phyloP scores from a whole-genome alignment of 2,888 invertebrate species.

The Choreutis nemorana region DNA sequence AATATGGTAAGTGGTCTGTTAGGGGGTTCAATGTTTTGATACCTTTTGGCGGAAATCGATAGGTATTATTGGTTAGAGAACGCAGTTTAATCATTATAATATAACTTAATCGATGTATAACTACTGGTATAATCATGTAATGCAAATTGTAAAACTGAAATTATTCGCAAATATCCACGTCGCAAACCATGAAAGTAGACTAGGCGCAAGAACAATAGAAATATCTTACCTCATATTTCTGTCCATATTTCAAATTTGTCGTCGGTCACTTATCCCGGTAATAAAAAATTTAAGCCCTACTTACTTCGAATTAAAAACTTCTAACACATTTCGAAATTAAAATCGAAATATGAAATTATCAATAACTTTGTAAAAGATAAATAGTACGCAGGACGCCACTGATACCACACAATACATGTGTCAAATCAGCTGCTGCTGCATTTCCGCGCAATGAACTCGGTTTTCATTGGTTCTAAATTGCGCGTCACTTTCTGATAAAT shows the following conservation, averaged over 20 bases:
- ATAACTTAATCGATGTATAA: no score
- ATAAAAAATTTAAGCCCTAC: no score
- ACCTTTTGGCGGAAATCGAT: no score
- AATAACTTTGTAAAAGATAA: conserved; percentile 36
- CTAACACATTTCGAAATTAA: conserved; percentile 37
- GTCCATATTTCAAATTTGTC: conserved; percentile 37
- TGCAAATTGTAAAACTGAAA: no score
- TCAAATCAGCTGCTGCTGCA: conserved; percentile 28
- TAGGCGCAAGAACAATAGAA: neutral
- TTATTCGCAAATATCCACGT: no score
- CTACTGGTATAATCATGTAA: no score
- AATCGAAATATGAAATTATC: conserved; percentile 33
- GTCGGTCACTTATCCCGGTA: conserved; percentile 1
- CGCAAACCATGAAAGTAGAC: no score
- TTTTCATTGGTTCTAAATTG: conserved; percentile 17
- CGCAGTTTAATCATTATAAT: no score
- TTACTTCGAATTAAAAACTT: conserved; percentile 19
- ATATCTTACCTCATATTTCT: conserved; percentile 57
- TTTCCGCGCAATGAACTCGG: conserved; percentile 22
- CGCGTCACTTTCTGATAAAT: no score
- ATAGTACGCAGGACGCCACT: conserved; percentile 44
- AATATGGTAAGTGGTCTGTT: no score
- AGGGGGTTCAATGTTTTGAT: no score
- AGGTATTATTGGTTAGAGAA: no score
- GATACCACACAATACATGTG: conserved; percentile 30